phyloP scores from a whole-genome alignment of 2,888 invertebrate species.

The Notodonta dromedarius region DNA sequence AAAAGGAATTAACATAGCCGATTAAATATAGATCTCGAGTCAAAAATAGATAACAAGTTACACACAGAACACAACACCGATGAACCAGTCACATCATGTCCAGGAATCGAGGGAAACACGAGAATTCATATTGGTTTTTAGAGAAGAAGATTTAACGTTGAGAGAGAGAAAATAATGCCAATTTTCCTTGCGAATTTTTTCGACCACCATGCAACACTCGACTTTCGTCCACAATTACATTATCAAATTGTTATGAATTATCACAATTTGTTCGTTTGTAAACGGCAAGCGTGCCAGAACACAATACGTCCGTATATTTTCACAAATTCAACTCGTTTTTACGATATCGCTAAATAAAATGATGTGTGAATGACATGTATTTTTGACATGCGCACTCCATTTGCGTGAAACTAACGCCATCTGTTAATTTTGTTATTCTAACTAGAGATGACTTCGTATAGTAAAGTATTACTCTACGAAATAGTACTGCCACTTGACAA shows the following conservation, averaged over 20 bases:
- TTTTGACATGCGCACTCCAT: conserved; percentile 79
- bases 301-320: conserved; percentile 64
- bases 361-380: conserved; percentile 73
- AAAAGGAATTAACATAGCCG: conserved; percentile 55
- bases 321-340: conserved; percentile 71
- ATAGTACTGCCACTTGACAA: conserved; percentile 29
- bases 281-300: conserved; percentile 60
- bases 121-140: conserved; percentile 32
- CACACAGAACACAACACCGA: conserved; percentile 54
- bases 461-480: background rate
- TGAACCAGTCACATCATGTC: conserved; percentile 61
- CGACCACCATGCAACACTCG: conserved; percentile 48
- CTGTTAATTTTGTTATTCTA: conserved; percentile 49
- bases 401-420: conserved; percentile 50
- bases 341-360: conserved; percentile 77
- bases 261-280: conserved; percentile 55
- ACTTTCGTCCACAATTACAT: conserved; percentile 50
- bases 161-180: conserved; percentile 57
- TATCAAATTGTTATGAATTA: conserved; percentile 45
- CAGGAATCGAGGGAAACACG: conserved; percentile 55
- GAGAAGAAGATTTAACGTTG: conserved; percentile 48
- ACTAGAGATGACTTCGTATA: background rate
- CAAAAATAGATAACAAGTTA: conserved; percentile 70
- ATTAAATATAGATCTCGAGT: conserved; percentile 70
- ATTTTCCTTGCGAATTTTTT: conserved; percentile 48